Evolutionary conservation across 2,797 vertebrate species (phyloP).

Genomic region (Varecia variegata): DNA sequence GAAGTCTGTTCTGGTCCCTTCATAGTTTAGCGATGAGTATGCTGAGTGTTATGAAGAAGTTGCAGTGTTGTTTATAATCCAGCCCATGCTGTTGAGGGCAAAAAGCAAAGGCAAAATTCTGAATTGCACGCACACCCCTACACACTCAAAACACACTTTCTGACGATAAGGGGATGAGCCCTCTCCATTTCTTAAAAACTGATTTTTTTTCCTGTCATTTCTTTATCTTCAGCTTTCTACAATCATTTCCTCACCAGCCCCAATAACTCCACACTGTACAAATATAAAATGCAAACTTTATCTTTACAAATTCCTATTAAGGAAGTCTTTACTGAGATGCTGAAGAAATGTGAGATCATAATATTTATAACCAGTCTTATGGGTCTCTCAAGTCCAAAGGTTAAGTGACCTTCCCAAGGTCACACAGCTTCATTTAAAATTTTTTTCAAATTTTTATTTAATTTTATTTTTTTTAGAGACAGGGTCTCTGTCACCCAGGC

Average conservation of each 20-base stretch:
- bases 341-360: not conserved
- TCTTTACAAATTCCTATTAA: not conserved
- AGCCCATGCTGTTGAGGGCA: not conserved
- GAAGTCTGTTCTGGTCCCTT: not conserved
- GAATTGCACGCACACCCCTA: not conserved
- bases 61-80: not conserved
- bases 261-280: not conserved
- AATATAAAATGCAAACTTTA: not conserved
- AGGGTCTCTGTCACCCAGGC: not conserved
- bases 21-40: not conserved
- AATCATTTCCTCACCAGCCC: not conserved
- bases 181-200: not conserved
- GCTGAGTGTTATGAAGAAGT: not conserved
- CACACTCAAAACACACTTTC: not conserved
- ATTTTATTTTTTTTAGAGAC: not conserved
- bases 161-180: not conserved
- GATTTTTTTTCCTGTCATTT: not conserved
- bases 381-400: too few relatives aligned
- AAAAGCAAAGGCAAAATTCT: not conserved
- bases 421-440: not conserved
- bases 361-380: not conserved
- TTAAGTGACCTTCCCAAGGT: not conserved
- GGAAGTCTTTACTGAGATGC: not conserved
- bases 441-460: too few relatives aligned
- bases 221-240: not conserved